Base-by-base conservation (phyloP, 2,113 vertebrate species). In the Zosterops pallidus region DNA sequence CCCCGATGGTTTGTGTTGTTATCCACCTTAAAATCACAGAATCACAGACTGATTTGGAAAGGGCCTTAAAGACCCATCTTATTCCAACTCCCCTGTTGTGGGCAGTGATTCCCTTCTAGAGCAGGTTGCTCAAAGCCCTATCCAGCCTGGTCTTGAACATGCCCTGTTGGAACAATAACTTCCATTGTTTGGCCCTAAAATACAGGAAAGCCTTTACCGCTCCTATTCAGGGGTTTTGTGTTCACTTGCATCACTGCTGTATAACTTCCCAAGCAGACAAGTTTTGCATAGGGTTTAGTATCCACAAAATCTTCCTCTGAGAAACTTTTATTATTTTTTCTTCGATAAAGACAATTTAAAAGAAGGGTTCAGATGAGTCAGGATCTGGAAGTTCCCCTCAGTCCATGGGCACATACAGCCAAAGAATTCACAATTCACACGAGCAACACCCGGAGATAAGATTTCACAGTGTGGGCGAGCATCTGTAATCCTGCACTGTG, bases 251-350 rank as follows among this genome's bases (percentile, higher is more conserved):
- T 37, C 9, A 3, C 59, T 59, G 39, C 9, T 1, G 4, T 17
- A 23, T 29, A 50, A 22, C 9, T 79, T 80, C 59, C 56, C 35
- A 29, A 5, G 24, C 18, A 69, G 37, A 44, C 11, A 22, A 57
- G 15, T 7, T 67, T 64, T 72, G 23, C 4, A 2, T 2, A 7
- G 12, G 9, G 5, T 24, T 70, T 56, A 49, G 14, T 18, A 15
- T 42, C 63, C 65, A 35, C 42, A 44, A 33, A 90, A 35, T 24
- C 50, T 62, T 67, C 35, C 26, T 87, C 68, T 81, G 67, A 74
- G 42, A 13, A 82, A 2, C 12, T 12, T 76, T 33, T 0, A 0
- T 20, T 60, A 31, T 6, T 26, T 83, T 90, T 83, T 1, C 14
- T 83, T 42, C 3, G 9, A 37, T 24, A 55, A 80, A 77, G 31